phyloP scores from a whole-genome alignment of 1,140 invertebrate genomes.

The Calycopis cecrops region DNA sequence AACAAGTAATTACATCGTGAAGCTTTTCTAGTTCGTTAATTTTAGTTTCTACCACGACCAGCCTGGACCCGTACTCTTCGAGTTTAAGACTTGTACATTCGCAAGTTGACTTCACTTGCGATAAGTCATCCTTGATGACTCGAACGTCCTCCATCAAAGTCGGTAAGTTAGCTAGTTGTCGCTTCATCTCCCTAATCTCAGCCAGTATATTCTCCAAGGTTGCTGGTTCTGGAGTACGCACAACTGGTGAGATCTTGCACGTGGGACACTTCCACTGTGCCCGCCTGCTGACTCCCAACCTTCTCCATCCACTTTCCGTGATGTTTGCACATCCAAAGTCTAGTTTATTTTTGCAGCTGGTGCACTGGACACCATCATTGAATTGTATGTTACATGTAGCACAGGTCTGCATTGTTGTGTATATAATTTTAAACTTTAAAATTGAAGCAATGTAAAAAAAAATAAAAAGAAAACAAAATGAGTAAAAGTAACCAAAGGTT shows the following conservation, averaged over 20 bases:
- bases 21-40: background rate
- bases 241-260: constrained; percentile 5
- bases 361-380: constrained; percentile 6
- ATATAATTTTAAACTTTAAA: too few relatives aligned
- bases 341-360: background rate
- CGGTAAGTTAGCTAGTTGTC: background rate
- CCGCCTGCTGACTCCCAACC: constrained; percentile 11
- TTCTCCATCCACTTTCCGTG: constrained; percentile 16
- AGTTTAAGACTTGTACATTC: background rate
- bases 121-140: background rate
- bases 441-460: too few relatives aligned
- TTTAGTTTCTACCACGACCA: background rate
- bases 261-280: constrained; percentile 14
- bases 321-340: constrained; percentile 16
- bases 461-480: too few relatives aligned
- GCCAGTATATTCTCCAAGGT: background rate
- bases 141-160: background rate
- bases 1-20: background rate
- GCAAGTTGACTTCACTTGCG: background rate
- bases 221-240: background rate
- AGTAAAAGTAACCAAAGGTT: too few relatives aligned
- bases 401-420: too few relatives aligned
- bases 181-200: background rate
- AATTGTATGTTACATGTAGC: too few relatives aligned
- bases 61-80: background rate